Conservation (phyloP, 2,797 vertebrate species). For the Nyctibius grandis region DNA sequence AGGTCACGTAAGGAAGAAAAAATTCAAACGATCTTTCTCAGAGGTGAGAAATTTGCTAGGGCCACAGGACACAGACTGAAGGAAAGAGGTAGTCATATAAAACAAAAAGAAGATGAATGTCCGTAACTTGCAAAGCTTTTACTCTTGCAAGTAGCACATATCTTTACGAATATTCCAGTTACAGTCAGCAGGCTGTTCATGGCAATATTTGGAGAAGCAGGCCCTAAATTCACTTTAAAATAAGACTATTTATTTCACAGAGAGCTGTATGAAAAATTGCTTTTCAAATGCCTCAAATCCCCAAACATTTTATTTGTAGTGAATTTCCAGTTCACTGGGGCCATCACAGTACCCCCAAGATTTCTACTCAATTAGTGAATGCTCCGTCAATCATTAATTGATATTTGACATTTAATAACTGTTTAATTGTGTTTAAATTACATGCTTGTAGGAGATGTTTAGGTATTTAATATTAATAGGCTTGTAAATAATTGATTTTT, state of each 20-base stretch:
- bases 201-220: background rate
- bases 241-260: background rate
- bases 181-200: background rate
- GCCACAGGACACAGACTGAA: background rate
- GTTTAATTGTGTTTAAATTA: background rate
- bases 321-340: background rate
- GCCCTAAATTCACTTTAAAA: background rate
- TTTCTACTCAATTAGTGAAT: background rate
- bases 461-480: background rate
- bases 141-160: background rate
- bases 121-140: background rate
- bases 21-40: background rate
- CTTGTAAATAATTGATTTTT: conserved; percentile 8
- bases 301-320: background rate
- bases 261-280: background rate
- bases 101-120: background rate
- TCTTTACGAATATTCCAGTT: background rate
- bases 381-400: background rate
- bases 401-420: background rate
- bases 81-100: background rate
- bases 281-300: background rate
- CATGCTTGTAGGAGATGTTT: background rate
- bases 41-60: background rate
- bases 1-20: background rate
- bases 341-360: background rate